Percentiles rank a stretch among this genome's conserved stretches.
These are phyloP conservation scores for Fregata magnificens DNA, from an alignment of 2,113 vertebrate species.

Conservation along the genomic window DNA sequence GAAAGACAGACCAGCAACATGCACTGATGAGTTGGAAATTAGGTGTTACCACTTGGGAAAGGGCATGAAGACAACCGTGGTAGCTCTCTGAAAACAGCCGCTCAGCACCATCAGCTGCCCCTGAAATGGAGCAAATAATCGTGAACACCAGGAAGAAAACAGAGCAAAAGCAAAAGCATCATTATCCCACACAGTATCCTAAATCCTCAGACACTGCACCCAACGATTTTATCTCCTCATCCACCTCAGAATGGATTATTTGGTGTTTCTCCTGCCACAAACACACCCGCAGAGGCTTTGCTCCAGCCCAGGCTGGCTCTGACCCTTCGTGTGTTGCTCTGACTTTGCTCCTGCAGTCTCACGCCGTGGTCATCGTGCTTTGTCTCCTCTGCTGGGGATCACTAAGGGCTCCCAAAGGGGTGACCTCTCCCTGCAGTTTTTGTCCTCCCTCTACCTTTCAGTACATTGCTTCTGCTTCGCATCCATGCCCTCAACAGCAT, in stretches of 20 bases:
- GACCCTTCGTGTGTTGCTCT: not conserved
- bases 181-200: not conserved
- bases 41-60: not conserved
- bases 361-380: accelerated
- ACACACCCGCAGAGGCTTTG: not conserved
- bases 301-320: not conserved
- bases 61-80: not conserved
- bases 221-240: not conserved
- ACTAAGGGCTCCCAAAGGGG: not conserved
- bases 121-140: not conserved
- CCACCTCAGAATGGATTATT: not conserved
- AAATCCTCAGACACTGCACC: not conserved
- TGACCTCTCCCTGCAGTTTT: not conserved
- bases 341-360: not conserved
- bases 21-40: too few species aligned
- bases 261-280: not conserved
- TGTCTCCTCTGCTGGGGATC: not conserved
- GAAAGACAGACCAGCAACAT: not conserved
- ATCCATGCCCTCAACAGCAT: not conserved
- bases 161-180: not conserved
- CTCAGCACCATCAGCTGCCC: not conserved
- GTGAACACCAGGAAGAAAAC: not conserved
- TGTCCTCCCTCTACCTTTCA: not conserved
- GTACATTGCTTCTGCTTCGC: not conserved
- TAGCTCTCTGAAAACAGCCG: not conserved